Evolutionary conservation across 2,797 vertebrate genomes (phyloP).

Genomic region (Sebastes diaconus): DNA sequence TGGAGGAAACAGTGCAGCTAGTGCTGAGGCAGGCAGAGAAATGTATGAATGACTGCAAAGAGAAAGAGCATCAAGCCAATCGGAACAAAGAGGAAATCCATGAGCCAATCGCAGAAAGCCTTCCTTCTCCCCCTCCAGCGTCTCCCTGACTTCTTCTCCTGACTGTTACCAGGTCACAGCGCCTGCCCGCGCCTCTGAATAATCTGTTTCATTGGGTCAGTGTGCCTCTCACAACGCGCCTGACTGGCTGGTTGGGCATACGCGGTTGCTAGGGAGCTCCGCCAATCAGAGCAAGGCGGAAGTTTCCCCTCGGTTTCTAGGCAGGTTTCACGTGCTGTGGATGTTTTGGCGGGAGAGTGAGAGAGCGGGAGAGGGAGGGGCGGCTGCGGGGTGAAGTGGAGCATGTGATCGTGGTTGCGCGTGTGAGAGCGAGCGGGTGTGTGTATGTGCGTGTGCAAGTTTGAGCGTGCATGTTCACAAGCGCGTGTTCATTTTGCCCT

Average conservation of each 20-base stretch:
- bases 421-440: constrained; percentile 31
- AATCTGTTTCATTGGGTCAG: constrained; percentile 85
- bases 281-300: constrained; percentile 81
- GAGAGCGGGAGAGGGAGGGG: constrained; percentile 64
- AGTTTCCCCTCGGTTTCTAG: constrained; percentile 84
- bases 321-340: constrained; percentile 84
- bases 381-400: constrained; percentile 79
- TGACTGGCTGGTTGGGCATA: constrained; percentile 82
- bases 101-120: constrained; percentile 63
- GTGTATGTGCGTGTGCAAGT: constrained; percentile 27
- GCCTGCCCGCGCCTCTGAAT: constrained; percentile 79
- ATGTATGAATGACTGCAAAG: constrained; percentile 87
- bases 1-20: constrained; percentile 53
- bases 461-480: constrained; percentile 46
- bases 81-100: constrained; percentile 46
- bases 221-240: constrained; percentile 75
- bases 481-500: constrained; percentile 74
- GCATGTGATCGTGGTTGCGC: constrained; percentile 77
- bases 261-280: constrained; percentile 85
- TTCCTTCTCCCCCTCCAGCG: constrained; percentile 56
- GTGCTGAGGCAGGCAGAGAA: constrained; percentile 78
- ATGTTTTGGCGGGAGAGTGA: constrained; percentile 86
- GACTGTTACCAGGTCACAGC: constrained; percentile 88
- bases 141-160: constrained; percentile 78
- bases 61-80: constrained; percentile 71